phyloP scores from a whole-genome alignment of 2,797 vertebrate species.

The Leuciscus waleckii region DNA sequence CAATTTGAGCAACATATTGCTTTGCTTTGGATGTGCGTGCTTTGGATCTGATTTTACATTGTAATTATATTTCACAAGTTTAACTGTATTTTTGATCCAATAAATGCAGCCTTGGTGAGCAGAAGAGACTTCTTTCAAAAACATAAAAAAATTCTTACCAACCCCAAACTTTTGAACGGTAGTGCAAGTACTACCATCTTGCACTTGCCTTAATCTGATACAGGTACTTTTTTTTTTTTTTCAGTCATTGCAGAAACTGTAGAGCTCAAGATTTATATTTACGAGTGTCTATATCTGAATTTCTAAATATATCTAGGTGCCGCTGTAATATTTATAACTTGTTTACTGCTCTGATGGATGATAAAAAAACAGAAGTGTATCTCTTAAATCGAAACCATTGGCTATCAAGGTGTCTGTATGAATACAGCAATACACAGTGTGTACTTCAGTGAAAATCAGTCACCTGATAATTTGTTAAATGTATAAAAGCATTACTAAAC shows the following conservation, averaged over 20 bases:
- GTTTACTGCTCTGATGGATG: background rate
- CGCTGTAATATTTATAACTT: background rate
- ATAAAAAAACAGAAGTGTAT: background rate
- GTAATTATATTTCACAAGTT: background rate
- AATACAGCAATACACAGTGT: no score
- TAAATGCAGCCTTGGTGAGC: background rate
- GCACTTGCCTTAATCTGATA: background rate
- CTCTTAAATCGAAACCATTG: background rate
- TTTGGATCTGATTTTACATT: no score
- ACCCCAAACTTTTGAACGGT: background rate
- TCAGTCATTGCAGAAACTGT: background rate
- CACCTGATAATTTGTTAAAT: background rate
- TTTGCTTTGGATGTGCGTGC: no score
- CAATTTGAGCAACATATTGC: no score
- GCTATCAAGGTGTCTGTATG: background rate
- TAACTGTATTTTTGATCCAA: background rate
- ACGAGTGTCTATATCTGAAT: background rate
- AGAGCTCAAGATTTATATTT: background rate
- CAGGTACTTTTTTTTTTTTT: background rate
- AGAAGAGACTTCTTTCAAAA: background rate
- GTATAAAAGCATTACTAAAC: background rate
- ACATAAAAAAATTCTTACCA: background rate
- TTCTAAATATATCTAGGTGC: slow-evolving; percentile 4
- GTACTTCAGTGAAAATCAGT: background rate
- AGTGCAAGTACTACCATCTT: background rate